Percentiles rank a stretch among this genome's conserved stretches.
Conservation (phyloP, 2,888 invertebrate species). For the Drosophila paramelanica region DNA sequence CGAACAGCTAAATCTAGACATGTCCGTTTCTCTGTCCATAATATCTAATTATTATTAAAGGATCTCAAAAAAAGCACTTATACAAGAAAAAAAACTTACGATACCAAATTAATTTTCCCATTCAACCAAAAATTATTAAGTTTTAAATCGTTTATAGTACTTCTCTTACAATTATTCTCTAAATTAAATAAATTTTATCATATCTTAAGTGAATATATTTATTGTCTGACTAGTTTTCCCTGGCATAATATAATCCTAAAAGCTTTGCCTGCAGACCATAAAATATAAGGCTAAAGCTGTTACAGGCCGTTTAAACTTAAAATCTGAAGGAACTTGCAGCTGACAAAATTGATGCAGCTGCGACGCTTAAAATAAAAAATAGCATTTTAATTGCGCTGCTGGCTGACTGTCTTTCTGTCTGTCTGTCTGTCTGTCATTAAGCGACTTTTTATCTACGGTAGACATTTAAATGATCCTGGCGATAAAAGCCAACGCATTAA, state of each 20-base stretch:
- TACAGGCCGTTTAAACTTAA: conserved; percentile 39
- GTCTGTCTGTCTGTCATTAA: conserved; percentile 62
- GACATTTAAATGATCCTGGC: conserved; percentile 72
- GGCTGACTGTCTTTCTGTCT: conserved; percentile 8
- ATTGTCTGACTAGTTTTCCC: conserved; percentile 16
- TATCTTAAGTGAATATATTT: too few relatives aligned
- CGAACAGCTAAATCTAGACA: too few relatives aligned
- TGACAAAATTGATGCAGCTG: conserved; percentile 46
- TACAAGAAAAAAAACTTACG: too few relatives aligned
- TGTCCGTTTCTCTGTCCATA: too few relatives aligned
- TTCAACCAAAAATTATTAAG: too few relatives aligned
- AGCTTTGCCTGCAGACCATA: conserved; percentile 9
- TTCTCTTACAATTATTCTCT: too few relatives aligned
- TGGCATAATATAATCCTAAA: conserved; percentile 6
- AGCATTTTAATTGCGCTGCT: conserved; percentile 46
- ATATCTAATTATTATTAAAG: too few relatives aligned
- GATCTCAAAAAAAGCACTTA: too few relatives aligned
- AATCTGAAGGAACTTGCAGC: conserved; percentile 45
- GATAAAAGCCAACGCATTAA: conserved; percentile 48
- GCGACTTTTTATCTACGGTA: conserved; percentile 56
- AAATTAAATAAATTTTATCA: too few relatives aligned
- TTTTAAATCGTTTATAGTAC: too few relatives aligned
- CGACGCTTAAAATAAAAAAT: conserved; percentile 19
- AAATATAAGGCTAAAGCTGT: conserved; percentile 8
- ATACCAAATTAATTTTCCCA: too few relatives aligned